These are phyloP conservation scores for Stenichneumon culpator DNA, from an alignment of 2,888 invertebrate species.

Conservation along the genomic window DNA sequence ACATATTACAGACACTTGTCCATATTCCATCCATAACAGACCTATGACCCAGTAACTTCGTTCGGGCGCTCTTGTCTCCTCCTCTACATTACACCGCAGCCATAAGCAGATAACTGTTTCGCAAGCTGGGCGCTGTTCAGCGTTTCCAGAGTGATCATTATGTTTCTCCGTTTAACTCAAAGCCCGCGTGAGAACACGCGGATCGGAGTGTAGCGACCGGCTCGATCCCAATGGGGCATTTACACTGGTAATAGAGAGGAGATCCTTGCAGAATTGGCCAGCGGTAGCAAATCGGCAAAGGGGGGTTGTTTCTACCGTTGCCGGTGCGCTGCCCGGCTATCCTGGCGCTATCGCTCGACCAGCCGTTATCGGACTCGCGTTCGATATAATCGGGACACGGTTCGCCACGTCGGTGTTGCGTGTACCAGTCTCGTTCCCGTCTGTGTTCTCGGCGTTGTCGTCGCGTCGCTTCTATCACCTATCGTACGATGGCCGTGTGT, in stretches of 20 bases:
- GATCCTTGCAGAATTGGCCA: conserved; percentile 46
- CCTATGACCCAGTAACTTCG: neutral
- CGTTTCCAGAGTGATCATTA: neutral
- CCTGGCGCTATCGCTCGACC: conserved; percentile 45
- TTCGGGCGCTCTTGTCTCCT: neutral
- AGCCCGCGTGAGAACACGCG: conserved; percentile 57
- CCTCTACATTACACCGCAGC: neutral
- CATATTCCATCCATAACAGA: neutral
- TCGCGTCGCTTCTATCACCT: conserved; percentile 32
- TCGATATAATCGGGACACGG: conserved; percentile 65
- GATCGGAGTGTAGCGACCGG: conserved; percentile 71
- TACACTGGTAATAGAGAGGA: conserved; percentile 73
- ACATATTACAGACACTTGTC: neutral
- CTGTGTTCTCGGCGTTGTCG: conserved; percentile 23
- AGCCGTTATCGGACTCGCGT: conserved; percentile 64
- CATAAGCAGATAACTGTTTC: neutral
- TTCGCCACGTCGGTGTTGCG: conserved; percentile 48
- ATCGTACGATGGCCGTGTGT: neutral
- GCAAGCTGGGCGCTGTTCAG: neutral
- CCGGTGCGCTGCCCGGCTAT: neutral
- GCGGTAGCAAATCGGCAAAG: conserved; percentile 42
- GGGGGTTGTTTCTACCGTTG: conserved; percentile 32
- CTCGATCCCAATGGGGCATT: conserved; percentile 63
- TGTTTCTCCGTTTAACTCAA: conserved; percentile 52
- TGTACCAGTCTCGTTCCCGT: conserved; percentile 35